phyloP scores from a whole-genome alignment of 2,888 invertebrate species.

The Bellardia pandia region DNA sequence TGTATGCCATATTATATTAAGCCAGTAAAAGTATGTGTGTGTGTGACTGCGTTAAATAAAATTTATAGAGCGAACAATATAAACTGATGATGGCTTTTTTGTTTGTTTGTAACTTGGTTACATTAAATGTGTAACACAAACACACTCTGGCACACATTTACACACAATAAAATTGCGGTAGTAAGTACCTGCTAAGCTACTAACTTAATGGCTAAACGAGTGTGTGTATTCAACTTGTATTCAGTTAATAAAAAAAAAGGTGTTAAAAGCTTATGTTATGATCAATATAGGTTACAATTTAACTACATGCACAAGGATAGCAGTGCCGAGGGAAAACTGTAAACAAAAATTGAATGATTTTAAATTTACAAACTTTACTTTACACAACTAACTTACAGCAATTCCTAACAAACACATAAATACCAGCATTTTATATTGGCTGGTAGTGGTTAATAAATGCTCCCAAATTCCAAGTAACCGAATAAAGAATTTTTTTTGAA shows the following conservation, averaged over 20 bases:
- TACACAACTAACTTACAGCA: not conserved
- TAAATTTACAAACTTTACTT: not conserved
- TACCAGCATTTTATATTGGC: not conserved
- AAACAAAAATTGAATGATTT: conserved; percentile 11
- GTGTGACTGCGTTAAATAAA: conserved; percentile 1
- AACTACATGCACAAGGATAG: not conserved
- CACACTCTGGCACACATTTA: conserved; percentile 1
- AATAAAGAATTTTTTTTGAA: not conserved
- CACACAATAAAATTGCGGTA: conserved; percentile 27
- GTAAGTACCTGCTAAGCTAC: conserved; percentile 50
- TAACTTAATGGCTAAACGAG: conserved; percentile 14
- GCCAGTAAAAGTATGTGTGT: not conserved
- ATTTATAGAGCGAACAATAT: conserved; percentile 45
- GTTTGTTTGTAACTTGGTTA: conserved; percentile 12
- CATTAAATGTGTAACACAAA: conserved; percentile 6
- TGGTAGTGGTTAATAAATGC: conserved; percentile 2
- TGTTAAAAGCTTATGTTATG: conserved; percentile 50
- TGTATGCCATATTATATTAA: conserved; percentile 44
- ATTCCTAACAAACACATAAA: not conserved
- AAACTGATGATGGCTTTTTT: conserved; percentile 5
- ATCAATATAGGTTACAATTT: not conserved
- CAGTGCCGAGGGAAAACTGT: not conserved
- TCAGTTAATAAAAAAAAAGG: conserved; percentile 47
- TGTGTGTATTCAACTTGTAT: conserved; percentile 5
- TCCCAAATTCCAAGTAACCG: not conserved